Percentiles rank a stretch among this genome's conserved stretches.
phyloP scores from a whole-genome alignment of 2,113 vertebrate species.

The Ploceus nigricollis region DNA sequence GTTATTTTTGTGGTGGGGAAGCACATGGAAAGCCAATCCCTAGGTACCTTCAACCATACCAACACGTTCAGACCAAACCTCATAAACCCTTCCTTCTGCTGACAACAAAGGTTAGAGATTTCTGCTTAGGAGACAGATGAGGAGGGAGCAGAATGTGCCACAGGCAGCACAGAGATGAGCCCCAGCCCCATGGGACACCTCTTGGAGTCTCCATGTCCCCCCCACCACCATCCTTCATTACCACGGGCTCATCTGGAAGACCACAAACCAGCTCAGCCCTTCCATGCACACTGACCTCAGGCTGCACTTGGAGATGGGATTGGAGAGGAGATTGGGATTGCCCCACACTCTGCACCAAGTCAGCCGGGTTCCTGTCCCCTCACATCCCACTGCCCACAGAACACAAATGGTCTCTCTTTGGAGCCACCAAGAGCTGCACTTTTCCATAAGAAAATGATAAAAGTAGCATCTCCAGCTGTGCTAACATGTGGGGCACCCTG shows the following conservation, averaged over 20 bases:
- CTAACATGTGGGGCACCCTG: not conserved
- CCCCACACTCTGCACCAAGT: not conserved
- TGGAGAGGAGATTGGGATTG: not conserved
- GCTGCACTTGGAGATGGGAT: not conserved
- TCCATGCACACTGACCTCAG: not conserved
- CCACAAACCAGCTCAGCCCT: not conserved
- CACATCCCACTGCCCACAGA: not conserved
- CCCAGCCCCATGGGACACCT: not conserved
- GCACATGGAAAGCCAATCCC: not conserved
- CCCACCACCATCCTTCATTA: not conserved
- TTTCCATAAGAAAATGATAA: not conserved
- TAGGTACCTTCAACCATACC: not conserved
- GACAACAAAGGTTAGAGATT: not conserved
- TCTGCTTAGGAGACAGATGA: not conserved
- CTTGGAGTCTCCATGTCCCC: not conserved
- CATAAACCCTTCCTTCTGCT: not conserved
- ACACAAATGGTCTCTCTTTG: not conserved
- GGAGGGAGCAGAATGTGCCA: not conserved
- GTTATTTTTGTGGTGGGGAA: not conserved
- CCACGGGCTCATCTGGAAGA: rapidly evolving
- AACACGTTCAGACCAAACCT: rapidly evolving
- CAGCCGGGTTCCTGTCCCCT: not conserved
- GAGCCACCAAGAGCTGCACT: not conserved
- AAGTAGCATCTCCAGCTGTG: not conserved
- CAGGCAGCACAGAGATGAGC: not conserved